Conservation (phyloP, 2,113 vertebrate species). For the Pan troglodytes region NHGRI_mPanTro3-v2.1_pri NC_072401.2:1875001-1875500, state of each 20-base stretch:
- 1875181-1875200: not conserved
- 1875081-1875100: accelerated
- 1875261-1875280: too few species aligned
- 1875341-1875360: not conserved
- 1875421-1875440: accelerated
- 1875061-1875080: not conserved
- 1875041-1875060: not conserved
- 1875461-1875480: not conserved
- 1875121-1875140: accelerated
- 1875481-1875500: not conserved
- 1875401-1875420: not conserved
- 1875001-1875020: not conserved
- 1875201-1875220: not conserved
- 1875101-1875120: accelerated
- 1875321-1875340: not conserved
- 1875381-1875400: too few species aligned
- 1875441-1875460: accelerated
- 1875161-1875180: accelerated
- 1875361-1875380: not conserved
- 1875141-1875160: accelerated
- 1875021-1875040: not conserved
- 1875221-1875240: not conserved
- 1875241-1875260: not conserved
- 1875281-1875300: not conserved
- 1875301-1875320: not conserved